Evolutionary conservation across 2,113 vertebrate genomes (phyloP), one percentile per base, ranked within the genome.

Genomic region (Protobothrops flavoviridis): DNA sequence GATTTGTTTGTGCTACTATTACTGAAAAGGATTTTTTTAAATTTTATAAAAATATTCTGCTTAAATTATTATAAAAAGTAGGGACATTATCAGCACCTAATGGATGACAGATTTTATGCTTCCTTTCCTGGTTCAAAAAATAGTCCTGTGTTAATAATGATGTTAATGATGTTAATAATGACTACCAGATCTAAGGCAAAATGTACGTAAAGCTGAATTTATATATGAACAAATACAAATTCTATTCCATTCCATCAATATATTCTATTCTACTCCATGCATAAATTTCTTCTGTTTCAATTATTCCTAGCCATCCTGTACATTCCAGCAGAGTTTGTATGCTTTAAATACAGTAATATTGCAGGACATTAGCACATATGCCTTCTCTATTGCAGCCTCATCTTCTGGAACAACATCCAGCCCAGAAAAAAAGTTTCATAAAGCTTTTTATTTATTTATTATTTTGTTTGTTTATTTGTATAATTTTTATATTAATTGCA

Each of bases 201-300:
- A 93, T 59, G 69, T 93, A 55, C 29, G 1, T 69, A 61, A 85
- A 89, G 26, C 90, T 93, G 53, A 93, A 90, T 90, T 85, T 86
- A 17, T 39, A 90, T 85, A 90, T 50, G 29, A 93, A 53, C 43
- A 69, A 59, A 10, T 59, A 59, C 57, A 59, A 59, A 59, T 91
- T 57, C 89, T 95, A 91, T 93, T 96, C 29, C 95, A 2, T n/a
- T 69, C 61, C 26, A 26, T 59, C 8, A 24, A 26, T 26, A 24
- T 2, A 59, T 91, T 57, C 89, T 95, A 92, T 93, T 96, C n/a
- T 95, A 2, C n/a, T 69, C 29, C 26, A 59, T 7, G 8, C 57
- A 59, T 9, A 59, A 59, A 55, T 55, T 17, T 55, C 53, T 93
- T 96, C 23, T 95, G 1, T 69, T 69, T n/a, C 26, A 69, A 69